Percentiles rank a stretch among this genome's conserved stretches.
phyloP scores from a whole-genome alignment of 2,888 invertebrate species.

The Xestobium rufovillosum region DNA sequence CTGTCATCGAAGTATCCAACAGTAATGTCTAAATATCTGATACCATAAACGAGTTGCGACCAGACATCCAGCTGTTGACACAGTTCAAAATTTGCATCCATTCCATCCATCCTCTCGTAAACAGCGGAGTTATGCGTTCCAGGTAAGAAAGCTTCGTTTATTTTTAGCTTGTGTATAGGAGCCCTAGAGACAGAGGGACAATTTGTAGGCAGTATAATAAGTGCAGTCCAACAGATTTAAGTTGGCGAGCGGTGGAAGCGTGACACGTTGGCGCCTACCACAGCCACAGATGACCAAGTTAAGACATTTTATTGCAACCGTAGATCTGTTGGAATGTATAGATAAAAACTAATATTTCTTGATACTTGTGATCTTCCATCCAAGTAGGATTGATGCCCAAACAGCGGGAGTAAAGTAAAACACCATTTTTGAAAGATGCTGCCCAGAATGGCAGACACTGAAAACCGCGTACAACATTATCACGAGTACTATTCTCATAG shows the following conservation, averaged over 20 bases:
- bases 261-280: too few species aligned
- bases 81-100: constrained; percentile 42
- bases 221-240: too few species aligned
- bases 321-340: too few species aligned
- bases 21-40: constrained; percentile 74
- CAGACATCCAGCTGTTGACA: constrained; percentile 75
- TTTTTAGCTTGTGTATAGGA: constrained; percentile 42
- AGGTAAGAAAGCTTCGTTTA: constrained; percentile 54
- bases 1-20: constrained; percentile 57
- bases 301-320: too few species aligned
- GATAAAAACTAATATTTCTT: not conserved
- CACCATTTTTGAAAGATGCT: constrained; percentile 52
- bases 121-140: constrained; percentile 65
- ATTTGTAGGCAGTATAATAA: not conserved
- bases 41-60: constrained; percentile 78
- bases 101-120: constrained; percentile 43
- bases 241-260: too few species aligned
- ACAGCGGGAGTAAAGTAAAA: constrained; percentile 59
- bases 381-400: constrained; percentile 76
- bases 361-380: constrained; percentile 62
- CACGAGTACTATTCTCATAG: constrained; percentile 38
- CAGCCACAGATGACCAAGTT: too few species aligned
- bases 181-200: constrained; percentile 13
- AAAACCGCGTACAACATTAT: constrained; percentile 38
- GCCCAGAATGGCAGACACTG: constrained; percentile 67